A percentile compares a stretch with the other conserved stretches of the same genome.
Conservation (phyloP, 2,797 vertebrate species). For the Okamejei kenojei region DNA sequence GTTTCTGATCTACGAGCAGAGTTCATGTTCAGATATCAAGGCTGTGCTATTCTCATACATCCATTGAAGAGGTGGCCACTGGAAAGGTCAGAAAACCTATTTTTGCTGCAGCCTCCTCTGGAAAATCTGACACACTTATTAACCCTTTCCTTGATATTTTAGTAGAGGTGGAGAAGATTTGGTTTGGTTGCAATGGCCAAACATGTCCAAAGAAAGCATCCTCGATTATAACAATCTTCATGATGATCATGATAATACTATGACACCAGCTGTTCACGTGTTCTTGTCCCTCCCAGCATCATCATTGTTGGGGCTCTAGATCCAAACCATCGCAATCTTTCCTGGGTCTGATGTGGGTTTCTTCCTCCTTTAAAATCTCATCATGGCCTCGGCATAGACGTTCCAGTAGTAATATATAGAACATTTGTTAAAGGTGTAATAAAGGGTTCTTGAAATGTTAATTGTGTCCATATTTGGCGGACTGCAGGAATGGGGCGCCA, state of each 20-base stretch:
- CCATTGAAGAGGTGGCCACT: not conserved
- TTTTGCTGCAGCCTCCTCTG: not conserved
- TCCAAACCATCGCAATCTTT: not conserved
- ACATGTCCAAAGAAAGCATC: not conserved
- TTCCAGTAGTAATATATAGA: not conserved
- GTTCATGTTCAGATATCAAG: not conserved
- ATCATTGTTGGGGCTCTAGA: not conserved
- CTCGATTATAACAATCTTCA: not conserved
- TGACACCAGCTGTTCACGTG: not conserved
- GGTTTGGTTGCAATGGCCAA: no score
- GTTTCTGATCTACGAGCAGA: not conserved
- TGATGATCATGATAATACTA: not conserved
- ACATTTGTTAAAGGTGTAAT: not conserved
- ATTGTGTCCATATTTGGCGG: no score
- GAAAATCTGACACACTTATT: not conserved
- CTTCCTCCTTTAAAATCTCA: not conserved
- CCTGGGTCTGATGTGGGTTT: not conserved
- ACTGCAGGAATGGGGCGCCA: no score
- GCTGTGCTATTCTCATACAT: not conserved
- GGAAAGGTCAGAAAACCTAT: not conserved
- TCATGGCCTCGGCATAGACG: not conserved
- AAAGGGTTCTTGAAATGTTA: not conserved
- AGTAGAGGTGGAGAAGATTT: no score
- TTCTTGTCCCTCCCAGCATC: not conserved
- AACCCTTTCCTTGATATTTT: not conserved